Base-by-base conservation (phyloP, 2,888 invertebrate genomes). In the Bellardia pandia region DNA sequence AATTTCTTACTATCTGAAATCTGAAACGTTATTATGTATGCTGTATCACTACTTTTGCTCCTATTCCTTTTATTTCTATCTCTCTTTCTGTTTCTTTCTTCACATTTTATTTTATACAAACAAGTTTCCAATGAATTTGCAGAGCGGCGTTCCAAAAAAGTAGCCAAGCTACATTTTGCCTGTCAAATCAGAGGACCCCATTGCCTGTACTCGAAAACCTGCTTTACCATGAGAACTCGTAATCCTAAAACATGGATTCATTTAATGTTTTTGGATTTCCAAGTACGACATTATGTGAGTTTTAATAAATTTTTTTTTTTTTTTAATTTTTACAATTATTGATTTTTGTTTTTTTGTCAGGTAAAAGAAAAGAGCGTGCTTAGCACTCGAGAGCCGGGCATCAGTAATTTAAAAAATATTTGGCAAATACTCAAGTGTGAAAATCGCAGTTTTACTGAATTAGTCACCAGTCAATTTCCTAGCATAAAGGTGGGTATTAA, bases 401-500 rank as follows among this genome's bases (percentile, higher is more conserved):
- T 98, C 1, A 96, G 97, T 91, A 96, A 96, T 92, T 94, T 98
- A 86, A 98, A 98, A 93, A 96, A 97, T 92, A 98, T 98, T 94
- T 99, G 98, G 98, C 98, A 98, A 93, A 97, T 97, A 90, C 95
- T 99, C 91, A 98, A 98, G 94, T 96, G 97, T 92, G 98, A 98
- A 94, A 97, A 97, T 93, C 96, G 96, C 93, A 97, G 97, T 51
- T 98, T 98, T 92, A 95, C 97, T 51, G 97, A 98, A 72, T 95
- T 99, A 62, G 98, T 98, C 78, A 99, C 98, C 6, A 98, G 98
- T 89, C 98, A 98, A 76, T 99, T 99, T 94, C 99, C 99, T 0
- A 97, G 97, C 82, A 94, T 96, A 78, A 98, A 98, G 95, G 97
- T 96, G 91, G 86, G 86, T 74, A 37, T 37, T 37, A 0, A 3